These are phyloP conservation scores for Branchellion lobata DNA, from an alignment of 2,888 invertebrate genomes.

Conservation along the genomic window DNA sequence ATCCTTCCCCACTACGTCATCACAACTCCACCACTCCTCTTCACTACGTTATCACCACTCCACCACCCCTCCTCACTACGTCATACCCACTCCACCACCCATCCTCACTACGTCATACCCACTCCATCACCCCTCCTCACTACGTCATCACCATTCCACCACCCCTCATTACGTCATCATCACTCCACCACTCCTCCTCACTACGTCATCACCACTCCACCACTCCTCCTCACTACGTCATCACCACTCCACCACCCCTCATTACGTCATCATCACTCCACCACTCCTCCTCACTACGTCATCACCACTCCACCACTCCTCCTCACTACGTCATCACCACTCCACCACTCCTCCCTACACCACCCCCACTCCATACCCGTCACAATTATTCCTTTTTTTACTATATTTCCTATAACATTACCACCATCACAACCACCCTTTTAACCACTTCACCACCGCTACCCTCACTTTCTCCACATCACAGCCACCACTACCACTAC, in stretches of 20 bases:
- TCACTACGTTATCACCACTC: too few relatives aligned
- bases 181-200: too few relatives aligned
- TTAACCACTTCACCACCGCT: slow-evolving; percentile 20
- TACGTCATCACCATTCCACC: too few relatives aligned
- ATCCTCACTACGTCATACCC: neutral
- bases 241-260: too few relatives aligned
- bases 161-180: neutral
- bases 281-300: neutral
- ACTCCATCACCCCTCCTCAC: neutral
- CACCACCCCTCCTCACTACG: too few relatives aligned
- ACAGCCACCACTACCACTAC: too few relatives aligned
- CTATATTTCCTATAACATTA: slow-evolving; percentile 8
- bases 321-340: neutral
- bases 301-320: neutral
- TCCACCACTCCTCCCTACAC: neutral
- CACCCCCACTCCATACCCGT: neutral
- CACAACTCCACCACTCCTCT: too few relatives aligned
- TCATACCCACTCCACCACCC: neutral
- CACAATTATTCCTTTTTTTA: neutral
- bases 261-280: too few relatives aligned
- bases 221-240: too few relatives aligned
- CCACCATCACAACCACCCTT: slow-evolving; percentile 18
- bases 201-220: too few relatives aligned
- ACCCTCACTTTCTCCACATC: too few relatives aligned
- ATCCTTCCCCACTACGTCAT: too few relatives aligned